Evolutionary conservation across 2,797 vertebrate species (phyloP), one percentile per base, ranked within the genome.

Genomic region (Rhinella marina): DNA sequence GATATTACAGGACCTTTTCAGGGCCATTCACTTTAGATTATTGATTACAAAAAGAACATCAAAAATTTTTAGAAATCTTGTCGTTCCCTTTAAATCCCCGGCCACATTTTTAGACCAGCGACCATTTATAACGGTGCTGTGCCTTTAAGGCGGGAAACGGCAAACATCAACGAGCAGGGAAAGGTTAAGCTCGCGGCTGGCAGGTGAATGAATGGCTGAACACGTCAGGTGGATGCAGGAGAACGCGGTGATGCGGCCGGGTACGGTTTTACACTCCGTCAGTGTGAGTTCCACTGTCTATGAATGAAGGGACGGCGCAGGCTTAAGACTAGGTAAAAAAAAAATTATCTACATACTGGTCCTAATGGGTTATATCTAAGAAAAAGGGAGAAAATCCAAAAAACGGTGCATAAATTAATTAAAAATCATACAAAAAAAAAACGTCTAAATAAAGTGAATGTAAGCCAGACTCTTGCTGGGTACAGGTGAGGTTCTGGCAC

Each of bases 131-230:
- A 1, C 25, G 17, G 11, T 1, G n/a, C 56, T 1, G 78, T 1
- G 78, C 11, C 57, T 61, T 61, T 32, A 80, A 80, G 57, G 61
- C 2, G 1, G 61, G 78, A 29, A 21, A 29, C 27, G 27, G 27
- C 56, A 0, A 54, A 3, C 17, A 56, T 27, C 57, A 8, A 32
- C 6, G 78, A 41, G 52, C 78, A 41, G 27, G 54, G 11, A 48
- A 41, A 41, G 41, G 41, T 6, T 32, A 23, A 27, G 25, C 62
- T 57, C 2, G 52, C 80, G 56, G 21, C 62, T 29, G 62, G 50
- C 81, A 82, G 81, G 25, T 66, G 81, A 52, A 66, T 82, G 81
- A 82, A 68, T 82, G 81, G n/a, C 81, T 82, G 81, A 54, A 70
- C 64, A 70, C 50, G 81, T 82, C 81, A 52, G 81, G n/a, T 66